Base-by-base conservation (phyloP, 2,888 invertebrate genomes). In the Zele albiditarsus region DNA sequence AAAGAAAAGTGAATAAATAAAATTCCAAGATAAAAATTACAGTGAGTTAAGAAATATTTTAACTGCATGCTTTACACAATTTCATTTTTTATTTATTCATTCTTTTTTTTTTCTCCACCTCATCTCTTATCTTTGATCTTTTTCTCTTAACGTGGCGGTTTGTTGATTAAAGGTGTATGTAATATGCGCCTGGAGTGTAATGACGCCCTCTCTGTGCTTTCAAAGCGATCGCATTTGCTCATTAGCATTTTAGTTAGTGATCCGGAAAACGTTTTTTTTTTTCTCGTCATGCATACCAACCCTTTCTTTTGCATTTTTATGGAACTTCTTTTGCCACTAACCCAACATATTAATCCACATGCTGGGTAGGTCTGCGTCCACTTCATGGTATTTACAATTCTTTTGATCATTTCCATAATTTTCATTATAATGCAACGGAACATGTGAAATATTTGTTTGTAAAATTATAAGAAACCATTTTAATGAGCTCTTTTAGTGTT, bases 271-370 rank as follows among this genome's bases (percentile, higher is more conserved):
- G 33, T 73, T 73, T 69, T 78, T 63, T 74, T 75, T 75, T 80
- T 77, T 80, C 76, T 71, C 42, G 71, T 80, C 78, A 80, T 76
- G 76, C 60, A 27, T 76, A 57, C 77, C 76, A 75, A 76, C 74
- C 77, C 77, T 72, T 80, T 78, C 74, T 78, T 78, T 67, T 66
- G 72, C 72, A 69, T 80, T 74, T 38, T 12, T 75, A 74, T 77
- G 76, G 76, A 73, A 76, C 76, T 75, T 78, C 78, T 68, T 31
- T 0, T 1, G 12, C 12, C 31, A 31, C 31, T 31, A 31, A 38
- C 38, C 12, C 2, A 38, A 38, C 2, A 38, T 38, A 38, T 38
- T 38, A 38, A 12, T 38, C 38, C 38, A 38, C 38, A 38, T 38
- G 2, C 8, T 8, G 38, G 12, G 5, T 12, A 12, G 38, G 38